Conservation (phyloP, 2,797 vertebrate species). For the Acipenser ruthenus region DNA sequence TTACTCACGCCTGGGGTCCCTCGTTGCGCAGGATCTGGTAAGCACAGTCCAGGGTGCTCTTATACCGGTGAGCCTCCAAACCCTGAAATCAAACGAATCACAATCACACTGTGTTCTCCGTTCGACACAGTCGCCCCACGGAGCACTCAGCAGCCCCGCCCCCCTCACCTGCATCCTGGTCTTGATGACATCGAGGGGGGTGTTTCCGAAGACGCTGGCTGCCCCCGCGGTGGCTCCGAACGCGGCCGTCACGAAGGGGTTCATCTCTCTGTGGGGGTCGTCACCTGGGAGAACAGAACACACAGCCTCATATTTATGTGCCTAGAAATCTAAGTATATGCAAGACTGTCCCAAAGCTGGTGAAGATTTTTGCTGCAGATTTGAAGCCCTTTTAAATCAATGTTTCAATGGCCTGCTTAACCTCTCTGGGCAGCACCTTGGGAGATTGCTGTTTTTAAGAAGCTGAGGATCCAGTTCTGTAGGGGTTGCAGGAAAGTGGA, state of each 20-base stretch:
- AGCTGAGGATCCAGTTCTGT: too few species aligned
- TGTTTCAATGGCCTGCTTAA: too few species aligned
- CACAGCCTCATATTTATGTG: too few species aligned
- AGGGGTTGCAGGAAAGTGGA: too few species aligned
- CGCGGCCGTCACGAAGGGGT: slow-evolving; percentile 64
- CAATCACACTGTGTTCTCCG: neutral
- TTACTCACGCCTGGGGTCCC: slow-evolving; percentile 67
- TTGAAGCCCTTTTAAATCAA: too few species aligned
- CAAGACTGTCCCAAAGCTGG: too few species aligned
- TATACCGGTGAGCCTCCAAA: slow-evolving; percentile 70
- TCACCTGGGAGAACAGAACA: slow-evolving; percentile 46
- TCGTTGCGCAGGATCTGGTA: slow-evolving; percentile 72
- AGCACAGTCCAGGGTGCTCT: slow-evolving; percentile 70
- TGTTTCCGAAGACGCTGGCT: slow-evolving; percentile 75
- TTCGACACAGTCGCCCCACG: too few species aligned
- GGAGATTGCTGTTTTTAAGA: too few species aligned
- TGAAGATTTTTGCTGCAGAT: too few species aligned
- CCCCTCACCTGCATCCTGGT: slow-evolving; percentile 72
- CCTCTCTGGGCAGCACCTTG: too few species aligned
- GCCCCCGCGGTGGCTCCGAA: slow-evolving; percentile 72
- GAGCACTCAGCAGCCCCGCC: neutral
- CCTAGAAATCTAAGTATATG: too few species aligned
- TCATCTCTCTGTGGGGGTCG: slow-evolving; percentile 57
- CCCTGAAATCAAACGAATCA: slow-evolving; percentile 43
- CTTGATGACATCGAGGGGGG: slow-evolving; percentile 73